Percentiles rank a stretch among this genome's conserved stretches.
These are phyloP conservation scores for Metacarcinus magister DNA, from an alignment of 2,888 invertebrate species.

Conservation along the genomic window DNA sequence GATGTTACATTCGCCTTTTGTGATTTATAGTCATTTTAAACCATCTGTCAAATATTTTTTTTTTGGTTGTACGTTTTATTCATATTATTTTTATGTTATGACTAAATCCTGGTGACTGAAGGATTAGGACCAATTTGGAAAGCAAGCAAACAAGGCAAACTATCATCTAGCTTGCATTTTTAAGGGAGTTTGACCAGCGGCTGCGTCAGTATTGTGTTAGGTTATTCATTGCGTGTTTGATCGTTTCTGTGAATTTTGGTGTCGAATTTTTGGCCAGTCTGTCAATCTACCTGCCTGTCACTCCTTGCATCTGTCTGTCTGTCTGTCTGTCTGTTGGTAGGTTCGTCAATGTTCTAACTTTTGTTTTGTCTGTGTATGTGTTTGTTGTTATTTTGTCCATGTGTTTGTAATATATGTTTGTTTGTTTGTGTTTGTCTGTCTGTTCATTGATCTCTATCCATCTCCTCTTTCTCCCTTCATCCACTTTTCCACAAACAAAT, in stretches of 20 bases:
- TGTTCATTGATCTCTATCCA: too few relatives aligned
- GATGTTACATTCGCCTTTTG: background rate
- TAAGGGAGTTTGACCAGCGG: background rate
- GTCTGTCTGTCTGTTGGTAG: background rate
- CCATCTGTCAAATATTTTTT: too few relatives aligned
- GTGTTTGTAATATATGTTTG: background rate
- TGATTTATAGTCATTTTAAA: background rate
- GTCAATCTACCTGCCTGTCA: background rate
- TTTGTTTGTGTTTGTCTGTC: background rate
- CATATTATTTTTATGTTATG: background rate
- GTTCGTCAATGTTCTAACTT: background rate
- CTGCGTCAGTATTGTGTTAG: background rate
- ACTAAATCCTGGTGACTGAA: background rate
- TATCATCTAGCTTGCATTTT: too few relatives aligned
- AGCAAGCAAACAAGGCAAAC: too few relatives aligned
- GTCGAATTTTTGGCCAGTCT: background rate
- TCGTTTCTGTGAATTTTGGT: background rate
- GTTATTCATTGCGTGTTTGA: background rate
- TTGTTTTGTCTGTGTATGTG: background rate
- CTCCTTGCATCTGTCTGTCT: background rate
- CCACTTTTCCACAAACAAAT: too few relatives aligned
- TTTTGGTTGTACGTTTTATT: background rate
- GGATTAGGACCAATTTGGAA: background rate
- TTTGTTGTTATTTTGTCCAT: background rate
- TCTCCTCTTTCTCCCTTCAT: too few relatives aligned